Evolutionary conservation across 2,113 vertebrate species (phyloP), one percentile per base, ranked within the genome.

Genomic region (Daboia siamensis): DNA sequence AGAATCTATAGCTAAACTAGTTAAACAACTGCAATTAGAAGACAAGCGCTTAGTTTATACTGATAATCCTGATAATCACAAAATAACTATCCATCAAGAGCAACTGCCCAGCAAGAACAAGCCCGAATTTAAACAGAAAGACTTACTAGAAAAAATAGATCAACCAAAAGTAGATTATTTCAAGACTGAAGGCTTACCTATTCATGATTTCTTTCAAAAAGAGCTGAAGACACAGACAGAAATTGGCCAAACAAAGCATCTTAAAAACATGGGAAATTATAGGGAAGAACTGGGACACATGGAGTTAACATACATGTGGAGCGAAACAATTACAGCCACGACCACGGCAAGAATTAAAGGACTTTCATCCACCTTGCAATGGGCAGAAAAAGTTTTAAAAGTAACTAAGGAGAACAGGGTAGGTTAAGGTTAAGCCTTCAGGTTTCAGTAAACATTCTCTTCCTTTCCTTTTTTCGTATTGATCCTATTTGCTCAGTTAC

Each of bases 271-370:
- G 80, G 48, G 55, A 0, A 80, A 23, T 86, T 92, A 29, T 93
- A 94, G 88, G 89, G 93, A 95, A 89, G 95, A 95, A 86, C 23
- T 96, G 44, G 24, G 3, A 26, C 87, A 0, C 90, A 64, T 96
- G 12, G 11, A 94, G 55, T 94, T 39, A 26, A 90, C 93, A 20
- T 1, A 0, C 20, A 94, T 96, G 92, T 95, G 92, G 87, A 94
- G 69, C 29, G 91, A 1, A 86, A 94, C 51, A 51, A 90, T 90
- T 39, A 13, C 93, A 69, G 94, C 90, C 55, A 57, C 90, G 90
- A 93, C 23, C 0, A 88, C 90, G n/a, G 95, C 96, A 89, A 61
- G 93, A 89, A 94, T 95, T 64, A 94, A 95, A 48, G 95, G 95
- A 0, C 21, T 90, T 44, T 0, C 3, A 74, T 91, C 95, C 46